Percentiles rank a stretch among this genome's conserved stretches.
phyloP scores from a whole-genome alignment of 2,797 vertebrate species.

The Staurois parvus region DNA sequence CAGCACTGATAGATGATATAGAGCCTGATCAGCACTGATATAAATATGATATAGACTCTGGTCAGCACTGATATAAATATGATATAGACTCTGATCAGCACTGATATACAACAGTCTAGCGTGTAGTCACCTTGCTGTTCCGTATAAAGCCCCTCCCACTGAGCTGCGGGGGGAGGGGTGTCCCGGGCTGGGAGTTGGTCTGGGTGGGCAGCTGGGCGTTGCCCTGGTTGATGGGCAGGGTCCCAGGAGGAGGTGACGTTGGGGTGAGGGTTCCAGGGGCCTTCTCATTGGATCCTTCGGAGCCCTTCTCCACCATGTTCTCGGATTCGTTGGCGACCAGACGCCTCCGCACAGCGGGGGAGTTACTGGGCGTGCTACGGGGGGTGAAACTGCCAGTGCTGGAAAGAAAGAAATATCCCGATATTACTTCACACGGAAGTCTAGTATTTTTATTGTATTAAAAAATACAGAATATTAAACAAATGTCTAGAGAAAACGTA shows the following conservation, averaged over 20 bases:
- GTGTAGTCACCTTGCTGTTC: constrained; percentile 83
- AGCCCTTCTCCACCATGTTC: constrained; percentile 74
- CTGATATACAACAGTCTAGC: no score
- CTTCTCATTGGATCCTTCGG: constrained; percentile 63
- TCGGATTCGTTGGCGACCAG: constrained; percentile 74
- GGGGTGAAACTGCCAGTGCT: constrained; percentile 91
- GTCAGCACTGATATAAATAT: no score
- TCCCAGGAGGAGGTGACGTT: constrained; percentile 62
- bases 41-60: no score
- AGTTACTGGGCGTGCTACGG: constrained; percentile 89
- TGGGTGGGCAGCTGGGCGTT: constrained; percentile 55
- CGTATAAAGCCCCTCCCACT: constrained; percentile 87
- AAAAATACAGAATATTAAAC: no score
- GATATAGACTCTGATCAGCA: no score
- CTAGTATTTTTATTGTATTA: no score
- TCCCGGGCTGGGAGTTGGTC: constrained; percentile 69
- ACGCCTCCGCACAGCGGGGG: constrained; percentile 86
- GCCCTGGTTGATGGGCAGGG: constrained; percentile 28
- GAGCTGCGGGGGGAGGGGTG: constrained; percentile 81
- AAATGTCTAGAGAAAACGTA: no score
- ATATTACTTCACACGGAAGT: no score
- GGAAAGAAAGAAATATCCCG: constrained; percentile 1
- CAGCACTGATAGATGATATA: no score
- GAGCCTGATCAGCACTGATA: no score
- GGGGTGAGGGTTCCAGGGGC: constrained; percentile 21